Percentiles rank a stretch among this genome's conserved stretches.
These are phyloP conservation scores for Cynocephalus volans DNA, from an alignment of 2,113 vertebrate genomes.

Conservation along the genomic window DNA sequence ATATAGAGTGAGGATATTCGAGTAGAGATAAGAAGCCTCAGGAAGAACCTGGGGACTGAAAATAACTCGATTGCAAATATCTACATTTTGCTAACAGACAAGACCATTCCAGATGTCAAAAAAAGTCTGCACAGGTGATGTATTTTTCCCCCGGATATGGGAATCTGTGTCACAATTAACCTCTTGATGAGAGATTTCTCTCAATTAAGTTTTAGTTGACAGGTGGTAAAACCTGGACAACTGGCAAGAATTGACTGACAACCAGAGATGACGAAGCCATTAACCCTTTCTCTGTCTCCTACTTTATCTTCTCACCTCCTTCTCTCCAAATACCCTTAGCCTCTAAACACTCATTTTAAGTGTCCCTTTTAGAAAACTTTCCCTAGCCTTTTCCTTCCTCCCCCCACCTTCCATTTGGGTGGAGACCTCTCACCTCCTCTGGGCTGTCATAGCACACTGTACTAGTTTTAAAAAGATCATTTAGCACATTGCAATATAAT, in stretches of 20 bases:
- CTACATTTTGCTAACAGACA: conserved; percentile 62
- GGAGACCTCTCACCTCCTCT: not conserved
- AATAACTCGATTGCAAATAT: conserved; percentile 34
- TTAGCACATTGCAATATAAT: not conserved
- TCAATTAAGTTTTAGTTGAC: conserved; percentile 78
- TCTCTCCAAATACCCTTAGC: not conserved
- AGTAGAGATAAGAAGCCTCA: not conserved
- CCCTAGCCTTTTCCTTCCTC: not conserved
- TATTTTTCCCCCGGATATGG: conserved; percentile 53
- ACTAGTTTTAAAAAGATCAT: not conserved
- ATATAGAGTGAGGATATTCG: not conserved
- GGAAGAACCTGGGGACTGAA: not conserved
- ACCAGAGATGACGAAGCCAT: not conserved
- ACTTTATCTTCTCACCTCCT: not conserved
- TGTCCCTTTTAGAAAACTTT: not conserved
- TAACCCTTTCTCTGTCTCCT: not conserved
- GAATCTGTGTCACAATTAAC: conserved; percentile 78
- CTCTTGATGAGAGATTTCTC: conserved; percentile 79
- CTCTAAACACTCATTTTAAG: not conserved
- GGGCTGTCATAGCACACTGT: not conserved
- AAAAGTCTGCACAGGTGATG: conserved; percentile 57
- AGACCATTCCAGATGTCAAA: conserved; percentile 47
- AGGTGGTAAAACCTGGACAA: conserved; percentile 72
- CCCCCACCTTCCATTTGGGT: not conserved
- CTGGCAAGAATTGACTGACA: conserved; percentile 72